Conservation (phyloP, 2,797 vertebrate genomes). For the Pterois miles region DNA sequence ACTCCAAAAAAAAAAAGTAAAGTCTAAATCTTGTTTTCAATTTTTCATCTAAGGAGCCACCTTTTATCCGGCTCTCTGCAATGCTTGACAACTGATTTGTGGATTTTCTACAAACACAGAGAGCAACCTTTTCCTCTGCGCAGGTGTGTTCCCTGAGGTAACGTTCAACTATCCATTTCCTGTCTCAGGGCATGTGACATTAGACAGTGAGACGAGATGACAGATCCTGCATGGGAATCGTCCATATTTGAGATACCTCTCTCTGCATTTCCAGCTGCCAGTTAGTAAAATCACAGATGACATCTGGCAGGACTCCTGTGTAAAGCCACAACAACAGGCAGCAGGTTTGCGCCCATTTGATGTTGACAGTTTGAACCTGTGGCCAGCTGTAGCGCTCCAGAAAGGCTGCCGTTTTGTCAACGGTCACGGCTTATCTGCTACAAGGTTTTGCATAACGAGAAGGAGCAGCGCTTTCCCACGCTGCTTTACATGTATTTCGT, state of each 20-base stretch:
- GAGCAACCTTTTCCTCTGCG: neutral
- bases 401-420: slow-evolving; percentile 72
- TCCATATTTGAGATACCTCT: slow-evolving; percentile 5
- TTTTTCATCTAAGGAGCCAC: neutral
- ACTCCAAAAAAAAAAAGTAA: neutral
- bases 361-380: slow-evolving; percentile 78
- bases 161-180: slow-evolving; percentile 43
- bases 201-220: slow-evolving; percentile 24
- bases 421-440: slow-evolving; percentile 76
- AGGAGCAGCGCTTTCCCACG: slow-evolving; percentile 64
- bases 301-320: slow-evolving; percentile 27
- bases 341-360: slow-evolving; percentile 42
- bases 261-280: slow-evolving; percentile 2
- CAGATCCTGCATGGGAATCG: slow-evolving; percentile 19
- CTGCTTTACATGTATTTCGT: slow-evolving; percentile 71
- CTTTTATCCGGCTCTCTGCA: neutral
- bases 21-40: neutral
- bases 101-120: neutral
- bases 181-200: slow-evolving; percentile 33
- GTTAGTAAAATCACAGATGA: slow-evolving; percentile 41
- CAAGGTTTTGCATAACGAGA: slow-evolving; percentile 80
- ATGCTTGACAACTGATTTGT: slow-evolving; percentile 15
- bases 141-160: slow-evolving; percentile 47
- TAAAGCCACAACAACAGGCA: slow-evolving; percentile 67
- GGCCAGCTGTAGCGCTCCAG: slow-evolving; percentile 66